Percentiles rank a stretch among this genome's conserved stretches.
These are phyloP conservation scores for Cheilosia scutellata DNA, from an alignment of 2,888 invertebrate genomes.

Conservation along the genomic window DNA sequence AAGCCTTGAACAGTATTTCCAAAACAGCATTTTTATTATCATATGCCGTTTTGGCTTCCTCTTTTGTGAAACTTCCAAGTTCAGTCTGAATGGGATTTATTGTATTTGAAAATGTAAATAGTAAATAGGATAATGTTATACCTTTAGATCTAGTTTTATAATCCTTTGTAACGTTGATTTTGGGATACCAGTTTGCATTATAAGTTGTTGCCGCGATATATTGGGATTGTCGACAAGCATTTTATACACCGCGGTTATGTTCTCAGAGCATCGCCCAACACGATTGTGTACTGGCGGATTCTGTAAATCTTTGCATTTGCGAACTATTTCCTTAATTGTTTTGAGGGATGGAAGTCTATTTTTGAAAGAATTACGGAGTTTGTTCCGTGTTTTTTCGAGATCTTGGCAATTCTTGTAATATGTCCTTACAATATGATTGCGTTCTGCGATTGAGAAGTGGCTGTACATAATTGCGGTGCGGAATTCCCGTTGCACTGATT, in stretches of 20 bases:
- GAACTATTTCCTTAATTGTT: too few species aligned
- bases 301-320: too few species aligned
- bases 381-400: too few species aligned
- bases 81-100: constrained; percentile 88
- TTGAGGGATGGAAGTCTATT: too few species aligned
- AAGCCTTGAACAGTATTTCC: constrained; percentile 98
- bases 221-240: neutral
- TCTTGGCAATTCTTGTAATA: too few species aligned
- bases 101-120: constrained; percentile 67
- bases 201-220: neutral
- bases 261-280: neutral
- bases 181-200: neutral
- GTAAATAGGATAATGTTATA: neutral
- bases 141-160: neutral
- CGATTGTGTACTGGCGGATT: too few species aligned
- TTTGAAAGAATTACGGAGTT: too few species aligned
- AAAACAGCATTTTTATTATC: constrained; percentile 98
- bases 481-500: too few species aligned
- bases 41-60: constrained; percentile 90
- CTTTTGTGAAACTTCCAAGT: constrained; percentile 94
- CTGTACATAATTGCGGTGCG: too few species aligned
- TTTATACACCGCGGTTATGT: neutral
- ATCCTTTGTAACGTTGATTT: neutral
- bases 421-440: too few species aligned
- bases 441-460: too few species aligned